These are phyloP conservation scores for Adelosebastes latens DNA, from an alignment of 2,797 vertebrate species.

Conservation along the genomic window DNA sequence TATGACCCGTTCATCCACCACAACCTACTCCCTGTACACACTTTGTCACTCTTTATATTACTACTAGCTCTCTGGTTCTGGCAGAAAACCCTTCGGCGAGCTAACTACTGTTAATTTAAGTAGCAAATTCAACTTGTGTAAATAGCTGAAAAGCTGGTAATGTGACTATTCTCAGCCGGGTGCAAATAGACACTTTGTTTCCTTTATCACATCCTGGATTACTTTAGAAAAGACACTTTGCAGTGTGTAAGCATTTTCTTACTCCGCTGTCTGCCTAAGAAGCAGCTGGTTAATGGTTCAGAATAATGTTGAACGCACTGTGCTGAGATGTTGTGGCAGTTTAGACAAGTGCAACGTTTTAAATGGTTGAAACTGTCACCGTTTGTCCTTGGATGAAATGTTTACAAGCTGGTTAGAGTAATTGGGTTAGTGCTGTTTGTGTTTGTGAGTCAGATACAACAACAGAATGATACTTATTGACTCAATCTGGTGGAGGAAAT, in stretches of 20 bases:
- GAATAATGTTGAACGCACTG: not conserved
- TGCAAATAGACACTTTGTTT: too few species aligned
- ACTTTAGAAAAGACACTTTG: not conserved
- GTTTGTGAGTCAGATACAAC: not conserved
- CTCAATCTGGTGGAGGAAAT: conserved; percentile 10
- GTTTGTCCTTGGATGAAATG: not conserved
- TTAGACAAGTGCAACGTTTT: not conserved
- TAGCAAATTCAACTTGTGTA: too few species aligned
- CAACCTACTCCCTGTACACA: too few species aligned
- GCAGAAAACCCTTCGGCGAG: too few species aligned
- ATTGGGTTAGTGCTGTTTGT: not conserved
- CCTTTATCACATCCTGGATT: not conserved
- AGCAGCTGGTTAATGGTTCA: conserved; percentile 1
- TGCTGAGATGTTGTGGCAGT: not conserved
- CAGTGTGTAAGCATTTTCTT: not conserved
- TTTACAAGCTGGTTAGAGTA: conserved; percentile 4
- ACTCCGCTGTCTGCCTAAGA: not conserved
- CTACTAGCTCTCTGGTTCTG: too few species aligned
- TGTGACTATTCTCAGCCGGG: too few species aligned
- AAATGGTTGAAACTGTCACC: conserved; percentile 1
- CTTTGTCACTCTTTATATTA: too few species aligned
- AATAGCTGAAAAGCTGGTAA: too few species aligned
- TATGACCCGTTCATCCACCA: too few species aligned
- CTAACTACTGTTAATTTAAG: too few species aligned
- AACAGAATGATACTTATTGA: not conserved